phyloP scores from a whole-genome alignment of 2,888 invertebrate genomes.

The Dryobotodes eremita region DNA sequence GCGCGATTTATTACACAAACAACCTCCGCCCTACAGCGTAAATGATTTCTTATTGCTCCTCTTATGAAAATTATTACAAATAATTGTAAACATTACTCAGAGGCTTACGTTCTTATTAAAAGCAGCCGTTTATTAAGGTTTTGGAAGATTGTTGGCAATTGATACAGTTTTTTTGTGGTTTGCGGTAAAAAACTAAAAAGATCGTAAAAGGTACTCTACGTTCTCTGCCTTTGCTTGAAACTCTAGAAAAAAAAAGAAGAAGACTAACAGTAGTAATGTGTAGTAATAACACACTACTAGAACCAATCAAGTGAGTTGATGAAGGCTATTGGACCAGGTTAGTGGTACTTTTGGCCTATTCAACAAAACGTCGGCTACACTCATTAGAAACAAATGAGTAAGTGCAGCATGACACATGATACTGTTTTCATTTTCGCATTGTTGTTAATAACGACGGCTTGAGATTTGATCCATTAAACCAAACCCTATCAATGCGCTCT shows the following conservation, averaged over 20 bases:
- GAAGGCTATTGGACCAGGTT: neutral
- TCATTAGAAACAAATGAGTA: neutral
- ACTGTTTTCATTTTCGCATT: neutral
- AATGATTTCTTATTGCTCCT: slow-evolving; percentile 55
- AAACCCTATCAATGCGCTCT: neutral
- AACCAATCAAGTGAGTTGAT: neutral
- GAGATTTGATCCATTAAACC: neutral
- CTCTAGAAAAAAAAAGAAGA: neutral
- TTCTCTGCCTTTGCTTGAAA: neutral
- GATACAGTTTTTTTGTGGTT: too few species aligned
- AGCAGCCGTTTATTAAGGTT: neutral
- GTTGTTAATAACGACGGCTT: neutral
- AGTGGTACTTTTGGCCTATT: neutral
- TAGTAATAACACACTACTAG: neutral
- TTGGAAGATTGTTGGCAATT: neutral
- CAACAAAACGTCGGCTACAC: neutral
- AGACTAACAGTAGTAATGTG: neutral
- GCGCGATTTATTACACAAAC: slow-evolving; percentile 49
- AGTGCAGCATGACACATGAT: neutral
- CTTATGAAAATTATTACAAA: slow-evolving; percentile 44
- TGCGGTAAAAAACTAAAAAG: neutral
- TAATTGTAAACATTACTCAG: slow-evolving; percentile 46
- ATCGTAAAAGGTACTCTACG: neutral
- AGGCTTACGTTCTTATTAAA: slow-evolving; percentile 28
- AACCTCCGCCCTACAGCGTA: slow-evolving; percentile 41